phyloP scores from a whole-genome alignment of 2,888 invertebrate genomes.

The Girardia tigrina region DNA sequence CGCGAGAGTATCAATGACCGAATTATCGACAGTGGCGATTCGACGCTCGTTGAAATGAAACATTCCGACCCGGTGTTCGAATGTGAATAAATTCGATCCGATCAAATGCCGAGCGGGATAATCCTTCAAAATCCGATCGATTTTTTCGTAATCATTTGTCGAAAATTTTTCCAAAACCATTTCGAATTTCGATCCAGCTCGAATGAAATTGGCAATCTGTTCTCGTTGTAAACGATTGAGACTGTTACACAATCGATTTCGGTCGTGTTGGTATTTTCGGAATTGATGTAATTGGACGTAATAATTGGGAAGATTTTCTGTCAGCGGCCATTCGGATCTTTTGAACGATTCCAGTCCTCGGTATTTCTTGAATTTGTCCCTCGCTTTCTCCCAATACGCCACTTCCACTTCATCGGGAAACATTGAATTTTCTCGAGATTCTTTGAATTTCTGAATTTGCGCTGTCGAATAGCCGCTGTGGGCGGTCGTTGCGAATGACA shows the following conservation, averaged over 20 bases:
- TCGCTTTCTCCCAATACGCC: background rate
- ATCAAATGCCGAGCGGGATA: background rate
- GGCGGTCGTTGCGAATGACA: background rate
- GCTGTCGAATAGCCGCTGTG: background rate
- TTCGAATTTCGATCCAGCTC: background rate
- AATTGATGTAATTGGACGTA: background rate
- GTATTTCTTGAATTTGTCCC: constrained; percentile 28
- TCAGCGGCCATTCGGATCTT: background rate
- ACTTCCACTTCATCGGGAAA: constrained; percentile 32
- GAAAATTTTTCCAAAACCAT: background rate
- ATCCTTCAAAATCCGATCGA: background rate
- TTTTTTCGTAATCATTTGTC: background rate
- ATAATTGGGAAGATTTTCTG: background rate
- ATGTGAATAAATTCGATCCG: background rate
- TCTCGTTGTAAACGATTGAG: background rate
- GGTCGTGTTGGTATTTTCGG: background rate
- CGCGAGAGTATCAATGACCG: background rate
- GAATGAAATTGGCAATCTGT: background rate
- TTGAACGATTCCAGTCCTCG: constrained; percentile 16
- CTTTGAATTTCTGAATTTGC: constrained; percentile 29
- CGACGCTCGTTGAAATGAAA: background rate
- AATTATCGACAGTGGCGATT: background rate
- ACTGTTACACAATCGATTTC: background rate
- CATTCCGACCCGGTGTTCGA: background rate
- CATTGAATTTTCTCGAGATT: constrained; percentile 23